A percentile compares a stretch with the other conserved stretches of the same genome.
Conservation (phyloP, 92 coral and sea anemone genomes). For the Bergia sp. region DNA sequence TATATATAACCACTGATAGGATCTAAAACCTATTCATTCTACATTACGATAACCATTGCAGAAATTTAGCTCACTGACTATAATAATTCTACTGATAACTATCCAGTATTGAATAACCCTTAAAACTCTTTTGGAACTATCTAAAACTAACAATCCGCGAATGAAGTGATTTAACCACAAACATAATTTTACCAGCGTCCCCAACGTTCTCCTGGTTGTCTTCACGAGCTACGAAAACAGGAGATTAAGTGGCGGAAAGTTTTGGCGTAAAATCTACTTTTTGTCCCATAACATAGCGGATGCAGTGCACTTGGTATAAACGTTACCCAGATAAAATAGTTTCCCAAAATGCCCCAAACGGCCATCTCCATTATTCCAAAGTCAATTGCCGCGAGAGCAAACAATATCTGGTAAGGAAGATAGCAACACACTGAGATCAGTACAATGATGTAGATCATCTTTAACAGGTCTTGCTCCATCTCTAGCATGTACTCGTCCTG, state of each 20-base stretch:
- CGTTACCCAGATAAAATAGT: constrained; percentile 23
- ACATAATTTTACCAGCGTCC: too few species aligned
- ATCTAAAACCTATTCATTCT: too few species aligned
- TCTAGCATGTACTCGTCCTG: not conserved
- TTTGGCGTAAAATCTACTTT: constrained; percentile 1
- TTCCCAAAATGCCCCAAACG: not conserved
- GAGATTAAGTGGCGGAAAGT: constrained; percentile 11
- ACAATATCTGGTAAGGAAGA: not conserved
- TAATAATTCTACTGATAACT: too few species aligned
- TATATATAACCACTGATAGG: too few species aligned
- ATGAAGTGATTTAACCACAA: not conserved
- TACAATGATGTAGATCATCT: constrained; percentile 30
- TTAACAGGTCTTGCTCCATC: constrained; percentile 17
- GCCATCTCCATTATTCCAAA: not conserved
- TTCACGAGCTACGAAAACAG: not conserved
- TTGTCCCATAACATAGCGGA: constrained; percentile 8
- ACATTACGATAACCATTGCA: too few species aligned
- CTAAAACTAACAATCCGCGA: not conserved
- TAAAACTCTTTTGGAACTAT: not conserved
- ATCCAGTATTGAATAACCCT: too few species aligned
- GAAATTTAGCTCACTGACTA: too few species aligned
- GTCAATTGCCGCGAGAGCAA: not conserved
- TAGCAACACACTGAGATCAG: constrained; percentile 1
- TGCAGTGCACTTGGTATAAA: constrained; percentile 22
- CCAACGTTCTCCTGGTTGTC: not conserved